Conservation (phyloP, 2,113 vertebrate species). For the Phoxinus phoxinus region DNA sequence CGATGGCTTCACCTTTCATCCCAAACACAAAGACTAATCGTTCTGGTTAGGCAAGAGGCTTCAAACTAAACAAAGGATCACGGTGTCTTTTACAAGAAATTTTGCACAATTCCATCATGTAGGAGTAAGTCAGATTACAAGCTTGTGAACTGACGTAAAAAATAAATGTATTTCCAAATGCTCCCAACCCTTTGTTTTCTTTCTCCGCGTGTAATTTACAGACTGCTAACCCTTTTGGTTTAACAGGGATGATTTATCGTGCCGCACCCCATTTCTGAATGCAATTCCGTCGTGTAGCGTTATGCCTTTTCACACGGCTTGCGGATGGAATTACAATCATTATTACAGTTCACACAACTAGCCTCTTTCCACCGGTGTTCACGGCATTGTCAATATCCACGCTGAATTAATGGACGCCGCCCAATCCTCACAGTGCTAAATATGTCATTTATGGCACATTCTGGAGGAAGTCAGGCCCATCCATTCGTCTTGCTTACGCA, state of each 20-base stretch:
- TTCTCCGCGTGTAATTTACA: slow-evolving; percentile 33
- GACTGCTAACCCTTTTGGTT: slow-evolving; percentile 39
- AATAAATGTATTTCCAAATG: neutral
- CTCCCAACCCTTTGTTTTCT: slow-evolving; percentile 4
- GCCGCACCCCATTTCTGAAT: slow-evolving; percentile 48
- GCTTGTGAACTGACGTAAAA: neutral
- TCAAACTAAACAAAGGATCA: slow-evolving; percentile 21
- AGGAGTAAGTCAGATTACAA: slow-evolving; percentile 11
- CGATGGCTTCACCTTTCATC: slow-evolving; percentile 8
- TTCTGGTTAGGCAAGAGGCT: slow-evolving; percentile 28
- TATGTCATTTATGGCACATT: slow-evolving; percentile 54
- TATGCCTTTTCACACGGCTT: slow-evolving; percentile 25
- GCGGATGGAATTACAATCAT: slow-evolving; percentile 56
- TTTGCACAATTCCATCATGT: slow-evolving; percentile 8
- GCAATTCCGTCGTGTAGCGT: slow-evolving; percentile 36
- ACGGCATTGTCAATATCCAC: slow-evolving; percentile 44
- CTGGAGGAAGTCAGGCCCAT: slow-evolving; percentile 30
- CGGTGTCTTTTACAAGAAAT: neutral
- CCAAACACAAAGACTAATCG: slow-evolving; percentile 14
- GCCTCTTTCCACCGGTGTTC: neutral
- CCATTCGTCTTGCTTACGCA: slow-evolving; percentile 56
- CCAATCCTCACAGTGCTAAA: slow-evolving; percentile 47
- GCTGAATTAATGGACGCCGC: slow-evolving; percentile 49
- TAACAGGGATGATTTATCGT: slow-evolving; percentile 30
- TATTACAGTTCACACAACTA: slow-evolving; percentile 13